phyloP scores from a whole-genome alignment of 1,140 invertebrate species.

The Euschistus heros region DNA sequence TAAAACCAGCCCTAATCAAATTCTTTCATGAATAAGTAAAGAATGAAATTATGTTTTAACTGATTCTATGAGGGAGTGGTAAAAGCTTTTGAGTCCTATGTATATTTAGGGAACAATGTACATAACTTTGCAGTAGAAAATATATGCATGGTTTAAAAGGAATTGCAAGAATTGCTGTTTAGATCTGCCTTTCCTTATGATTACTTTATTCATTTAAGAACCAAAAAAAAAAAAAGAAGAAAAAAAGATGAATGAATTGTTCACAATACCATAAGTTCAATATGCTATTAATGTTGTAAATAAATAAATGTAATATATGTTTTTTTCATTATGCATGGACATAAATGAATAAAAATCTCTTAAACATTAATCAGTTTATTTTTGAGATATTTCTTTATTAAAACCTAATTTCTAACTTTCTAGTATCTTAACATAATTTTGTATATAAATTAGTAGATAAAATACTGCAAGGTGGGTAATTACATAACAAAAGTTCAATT shows the following conservation, averaged over 20 bases:
- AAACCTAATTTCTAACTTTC: not conserved
- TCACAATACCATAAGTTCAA: not conserved
- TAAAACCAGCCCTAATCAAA: not conserved
- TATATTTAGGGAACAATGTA: slow-evolving; percentile 19
- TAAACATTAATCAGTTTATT: not conserved
- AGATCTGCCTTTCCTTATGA: not conserved
- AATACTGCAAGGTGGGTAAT: not conserved
- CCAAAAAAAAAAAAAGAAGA: not conserved
- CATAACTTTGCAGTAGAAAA: slow-evolving; percentile 3
- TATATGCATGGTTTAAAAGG: not conserved
- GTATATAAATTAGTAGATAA: not conserved
- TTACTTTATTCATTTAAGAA: not conserved
- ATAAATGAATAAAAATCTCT: slow-evolving; percentile 5
- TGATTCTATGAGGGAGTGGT: not conserved
- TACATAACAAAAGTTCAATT: not conserved
- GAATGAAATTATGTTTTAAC: not conserved
- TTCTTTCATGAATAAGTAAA: not conserved
- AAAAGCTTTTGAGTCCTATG: not conserved
- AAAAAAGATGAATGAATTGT: not conserved
- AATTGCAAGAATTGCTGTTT: slow-evolving; percentile 7
- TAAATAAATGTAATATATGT: slow-evolving; percentile 11
- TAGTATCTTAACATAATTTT: not conserved
- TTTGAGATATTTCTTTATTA: not conserved
- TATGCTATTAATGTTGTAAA: slow-evolving; percentile 6
- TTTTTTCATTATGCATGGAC: slow-evolving; percentile 8